A percentile compares a stretch with the other conserved stretches of the same genome.
Conservation (phyloP, 2,113 vertebrate species). For the Neodon shergylaensis region DNA sequence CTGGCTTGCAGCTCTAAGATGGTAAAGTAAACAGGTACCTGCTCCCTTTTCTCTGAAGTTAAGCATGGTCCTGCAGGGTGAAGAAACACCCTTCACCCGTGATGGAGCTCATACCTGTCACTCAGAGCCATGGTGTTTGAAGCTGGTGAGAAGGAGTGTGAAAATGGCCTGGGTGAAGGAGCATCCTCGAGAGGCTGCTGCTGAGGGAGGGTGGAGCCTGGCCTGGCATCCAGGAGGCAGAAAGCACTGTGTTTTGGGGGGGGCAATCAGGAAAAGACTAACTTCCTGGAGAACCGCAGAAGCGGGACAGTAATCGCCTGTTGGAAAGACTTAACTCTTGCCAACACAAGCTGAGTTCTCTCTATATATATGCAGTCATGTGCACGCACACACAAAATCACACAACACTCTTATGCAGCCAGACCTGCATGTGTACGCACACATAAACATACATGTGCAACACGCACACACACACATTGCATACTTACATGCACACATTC, state of each 20-base stretch:
- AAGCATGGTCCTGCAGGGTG: rapidly evolving
- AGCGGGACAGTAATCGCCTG: background rate
- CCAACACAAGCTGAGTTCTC: background rate
- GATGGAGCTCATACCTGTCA: background rate
- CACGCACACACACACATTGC: background rate
- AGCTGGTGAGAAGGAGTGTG: rapidly evolving
- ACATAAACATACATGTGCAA: background rate
- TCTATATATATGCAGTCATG: too few species aligned
- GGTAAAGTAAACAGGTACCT: background rate
- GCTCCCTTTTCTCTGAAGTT: background rate
- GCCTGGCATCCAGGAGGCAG: background rate
- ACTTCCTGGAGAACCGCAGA: too few species aligned
- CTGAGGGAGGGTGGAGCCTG: background rate
- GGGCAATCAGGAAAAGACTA: background rate
- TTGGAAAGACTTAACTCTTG: background rate
- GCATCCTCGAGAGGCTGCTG: background rate
- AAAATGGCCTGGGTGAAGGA: background rate
- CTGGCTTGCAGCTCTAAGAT: background rate
- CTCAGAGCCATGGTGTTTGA: background rate
- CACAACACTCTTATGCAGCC: background rate
- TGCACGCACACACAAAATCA: background rate
- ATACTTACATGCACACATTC: background rate
- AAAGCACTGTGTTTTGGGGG: background rate
- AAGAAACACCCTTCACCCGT: rapidly evolving
- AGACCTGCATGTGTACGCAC: too few species aligned